Evolutionary conservation across 2,113 vertebrate species (phyloP).

Genomic region (Pithys albifrons): DNA sequence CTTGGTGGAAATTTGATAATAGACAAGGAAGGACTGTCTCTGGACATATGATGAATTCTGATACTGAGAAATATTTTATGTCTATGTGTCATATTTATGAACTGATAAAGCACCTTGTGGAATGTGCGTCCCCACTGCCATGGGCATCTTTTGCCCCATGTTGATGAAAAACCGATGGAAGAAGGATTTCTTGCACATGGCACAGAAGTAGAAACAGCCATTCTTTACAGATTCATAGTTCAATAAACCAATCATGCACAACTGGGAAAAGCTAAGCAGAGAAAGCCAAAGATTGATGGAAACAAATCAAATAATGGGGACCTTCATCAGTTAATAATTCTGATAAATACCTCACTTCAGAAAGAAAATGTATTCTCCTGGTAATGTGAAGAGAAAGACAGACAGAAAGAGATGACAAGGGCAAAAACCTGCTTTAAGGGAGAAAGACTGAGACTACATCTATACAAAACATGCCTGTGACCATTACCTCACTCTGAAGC

Average conservation of each 20-base stretch:
- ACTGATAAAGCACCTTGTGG: not conserved
- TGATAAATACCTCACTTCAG: not conserved
- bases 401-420: not conserved
- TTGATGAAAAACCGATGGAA: not conserved
- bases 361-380: not conserved
- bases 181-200: not conserved
- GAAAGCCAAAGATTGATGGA: not conserved
- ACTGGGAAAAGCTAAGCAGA: not conserved
- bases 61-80: not conserved
- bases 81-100: not conserved
- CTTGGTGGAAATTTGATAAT: not conserved
- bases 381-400: not conserved
- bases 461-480: not conserved
- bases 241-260: not conserved
- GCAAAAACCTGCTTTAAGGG: not conserved
- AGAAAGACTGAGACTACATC: not conserved
- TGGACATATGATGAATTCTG: not conserved
- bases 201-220: not conserved
- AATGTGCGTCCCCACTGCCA: not conserved
- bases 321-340: not conserved
- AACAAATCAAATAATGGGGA: not conserved
- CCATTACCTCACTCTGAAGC: not conserved
- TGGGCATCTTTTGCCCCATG: not conserved
- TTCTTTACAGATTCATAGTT: not conserved
- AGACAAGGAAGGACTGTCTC: fast-evolving